A percentile compares a stretch with the other conserved stretches of the same genome.
These are phyloP conservation scores for Elmis aenea DNA, from an alignment of 2,888 invertebrate species.

Conservation along the genomic window DNA sequence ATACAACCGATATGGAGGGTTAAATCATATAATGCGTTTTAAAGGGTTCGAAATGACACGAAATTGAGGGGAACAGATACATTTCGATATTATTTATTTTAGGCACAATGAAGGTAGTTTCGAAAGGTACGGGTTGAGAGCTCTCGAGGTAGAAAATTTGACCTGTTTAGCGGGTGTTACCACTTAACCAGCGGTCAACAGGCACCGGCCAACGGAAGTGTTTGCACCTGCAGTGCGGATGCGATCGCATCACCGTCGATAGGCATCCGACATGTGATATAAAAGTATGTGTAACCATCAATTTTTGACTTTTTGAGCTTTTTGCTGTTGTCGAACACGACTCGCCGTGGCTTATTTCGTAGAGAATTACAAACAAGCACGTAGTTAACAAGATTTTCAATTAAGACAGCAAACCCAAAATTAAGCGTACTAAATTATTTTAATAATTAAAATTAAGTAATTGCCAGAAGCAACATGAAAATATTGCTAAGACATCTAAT, in stretches of 20 bases:
- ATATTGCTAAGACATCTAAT: too few relatives aligned
- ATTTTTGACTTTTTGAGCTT: not conserved
- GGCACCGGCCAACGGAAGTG: not conserved
- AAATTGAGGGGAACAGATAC: slow-evolving; percentile 39
- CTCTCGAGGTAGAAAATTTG: too few relatives aligned
- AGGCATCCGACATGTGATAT: not conserved
- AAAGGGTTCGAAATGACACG: slow-evolving; percentile 36
- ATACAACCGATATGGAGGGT: slow-evolving; percentile 31
- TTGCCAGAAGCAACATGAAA: too few relatives aligned
- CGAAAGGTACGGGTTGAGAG: slow-evolving; percentile 10
- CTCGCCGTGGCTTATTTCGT: too few relatives aligned
- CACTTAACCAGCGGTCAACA: too few relatives aligned
- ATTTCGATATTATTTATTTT: slow-evolving; percentile 30
- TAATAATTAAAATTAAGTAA: too few relatives aligned
- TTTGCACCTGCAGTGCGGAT: not conserved
- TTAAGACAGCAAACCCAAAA: too few relatives aligned
- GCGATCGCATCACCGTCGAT: not conserved
- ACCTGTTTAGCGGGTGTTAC: too few relatives aligned
- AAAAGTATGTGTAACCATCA: not conserved
- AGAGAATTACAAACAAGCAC: too few relatives aligned
- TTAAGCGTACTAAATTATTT: too few relatives aligned
- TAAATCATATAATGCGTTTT: slow-evolving; percentile 31
- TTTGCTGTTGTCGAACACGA: not conserved
- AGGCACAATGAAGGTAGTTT: slow-evolving; percentile 10
- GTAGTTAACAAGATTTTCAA: too few relatives aligned